Evolutionary conservation across 2,113 vertebrate genomes (phyloP).

Genomic region (Lasiurus cinereus): DNA sequence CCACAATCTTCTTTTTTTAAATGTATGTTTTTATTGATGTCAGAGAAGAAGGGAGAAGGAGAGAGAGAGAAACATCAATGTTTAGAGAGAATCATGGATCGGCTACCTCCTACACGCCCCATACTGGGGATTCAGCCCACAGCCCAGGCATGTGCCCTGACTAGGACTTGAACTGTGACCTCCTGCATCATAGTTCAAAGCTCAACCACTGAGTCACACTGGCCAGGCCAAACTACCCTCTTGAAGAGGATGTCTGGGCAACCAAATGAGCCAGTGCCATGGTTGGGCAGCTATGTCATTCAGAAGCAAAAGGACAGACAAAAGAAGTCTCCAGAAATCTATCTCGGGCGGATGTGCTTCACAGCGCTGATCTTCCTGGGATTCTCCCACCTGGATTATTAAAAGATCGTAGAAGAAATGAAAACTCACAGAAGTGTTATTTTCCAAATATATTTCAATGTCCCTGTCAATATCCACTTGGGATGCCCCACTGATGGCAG

Average conservation of each 20-base stretch:
- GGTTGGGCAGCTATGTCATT: not conserved
- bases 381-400: slow-evolving; percentile 16
- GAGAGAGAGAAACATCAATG: too few species aligned
- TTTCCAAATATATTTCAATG: slow-evolving; percentile 72
- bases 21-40: too few species aligned
- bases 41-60: too few species aligned
- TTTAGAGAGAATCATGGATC: too few species aligned
- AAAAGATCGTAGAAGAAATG: slow-evolving; percentile 50
- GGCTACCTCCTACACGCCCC: too few species aligned
- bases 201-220: too few species aligned
- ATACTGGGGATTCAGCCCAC: too few species aligned
- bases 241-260: not conserved
- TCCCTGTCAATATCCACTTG: slow-evolving; percentile 80
- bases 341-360: not conserved
- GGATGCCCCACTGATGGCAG: slow-evolving; percentile 69
- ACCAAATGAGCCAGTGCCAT: not conserved
- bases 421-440: slow-evolving; percentile 15
- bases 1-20: not conserved
- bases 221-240: not conserved
- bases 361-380: not conserved
- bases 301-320: not conserved
- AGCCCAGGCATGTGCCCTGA: too few species aligned
- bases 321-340: not conserved
- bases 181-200: too few species aligned
- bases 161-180: too few species aligned